Evolutionary conservation across 2,797 vertebrate genomes (phyloP).

Genomic region (Bradypodion ventrale): DNA sequence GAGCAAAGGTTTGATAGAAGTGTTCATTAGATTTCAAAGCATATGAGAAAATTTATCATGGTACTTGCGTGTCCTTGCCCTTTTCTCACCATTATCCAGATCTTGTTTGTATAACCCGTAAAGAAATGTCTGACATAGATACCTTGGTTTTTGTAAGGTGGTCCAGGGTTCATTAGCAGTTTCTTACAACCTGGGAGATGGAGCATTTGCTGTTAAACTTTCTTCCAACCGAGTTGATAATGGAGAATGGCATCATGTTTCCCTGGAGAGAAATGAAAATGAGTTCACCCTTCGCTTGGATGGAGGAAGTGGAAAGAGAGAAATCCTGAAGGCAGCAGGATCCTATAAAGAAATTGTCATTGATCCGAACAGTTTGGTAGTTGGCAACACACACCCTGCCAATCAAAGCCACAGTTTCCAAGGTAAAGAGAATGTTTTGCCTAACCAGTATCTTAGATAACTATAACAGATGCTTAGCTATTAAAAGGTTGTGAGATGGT

Average conservation of each 20-base stretch:
- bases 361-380: slow-evolving; percentile 80
- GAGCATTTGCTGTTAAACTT: slow-evolving; percentile 83
- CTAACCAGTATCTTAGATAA: not conserved
- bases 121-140: slow-evolving; percentile 12
- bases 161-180: slow-evolving; percentile 81
- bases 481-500: slow-evolving; percentile 26
- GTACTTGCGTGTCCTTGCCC: not conserved
- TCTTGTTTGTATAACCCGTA: not conserved
- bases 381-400: slow-evolving; percentile 83
- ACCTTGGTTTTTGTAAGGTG: slow-evolving; percentile 69
- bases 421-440: slow-evolving; percentile 70
- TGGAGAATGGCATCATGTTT: slow-evolving; percentile 86
- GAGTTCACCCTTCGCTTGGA: slow-evolving; percentile 85
- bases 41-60: not conserved
- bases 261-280: slow-evolving; percentile 85
- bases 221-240: slow-evolving; percentile 85
- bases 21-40: not conserved
- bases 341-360: slow-evolving; percentile 84
- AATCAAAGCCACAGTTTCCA: slow-evolving; percentile 85
- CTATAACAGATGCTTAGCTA: slow-evolving; percentile 7
- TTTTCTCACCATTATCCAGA: not conserved
- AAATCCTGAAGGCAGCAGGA: slow-evolving; percentile 78
- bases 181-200: slow-evolving; percentile 87
- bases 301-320: slow-evolving; percentile 83
- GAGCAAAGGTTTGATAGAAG: not conserved